phyloP scores from a whole-genome alignment of 1,140 invertebrate species.

The Drosophila fuyamai region DNA sequence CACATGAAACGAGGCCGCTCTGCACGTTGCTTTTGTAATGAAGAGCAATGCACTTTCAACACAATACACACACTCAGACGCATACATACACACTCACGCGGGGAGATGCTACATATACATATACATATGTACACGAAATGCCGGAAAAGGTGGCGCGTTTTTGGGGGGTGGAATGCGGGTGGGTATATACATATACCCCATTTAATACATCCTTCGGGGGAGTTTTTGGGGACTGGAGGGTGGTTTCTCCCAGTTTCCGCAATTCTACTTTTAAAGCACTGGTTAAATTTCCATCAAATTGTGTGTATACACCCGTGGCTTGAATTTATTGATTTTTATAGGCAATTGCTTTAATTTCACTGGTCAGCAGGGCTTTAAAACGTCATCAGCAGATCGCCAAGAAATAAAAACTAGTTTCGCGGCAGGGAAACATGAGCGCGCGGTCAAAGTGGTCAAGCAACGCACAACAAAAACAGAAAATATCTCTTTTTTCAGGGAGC shows the following conservation, averaged over 20 bases:
- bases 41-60: slow-evolving; percentile 71
- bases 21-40: slow-evolving; percentile 67
- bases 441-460: slow-evolving; percentile 75
- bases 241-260: slow-evolving; percentile 62
- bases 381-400: slow-evolving; percentile 50
- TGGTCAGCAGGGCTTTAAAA: slow-evolving; percentile 51
- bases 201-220: slow-evolving; percentile 45
- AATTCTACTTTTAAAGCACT: slow-evolving; percentile 63
- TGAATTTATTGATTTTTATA: slow-evolving; percentile 76
- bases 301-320: slow-evolving; percentile 68
- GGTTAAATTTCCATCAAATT: slow-evolving; percentile 58
- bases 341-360: slow-evolving; percentile 60
- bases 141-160: slow-evolving; percentile 71
- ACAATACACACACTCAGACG: slow-evolving; percentile 16
- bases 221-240: slow-evolving; percentile 44
- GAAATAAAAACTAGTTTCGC: slow-evolving; percentile 59
- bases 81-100: slow-evolving; percentile 42
- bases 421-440: slow-evolving; percentile 64
- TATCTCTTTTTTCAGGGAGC: slow-evolving; percentile 66
- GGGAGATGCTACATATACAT: slow-evolving; percentile 44
- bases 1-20: slow-evolving; percentile 69
- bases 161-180: slow-evolving; percentile 60
- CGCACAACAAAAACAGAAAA: slow-evolving; percentile 46
- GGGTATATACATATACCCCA: slow-evolving; percentile 30
- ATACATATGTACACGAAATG: slow-evolving; percentile 42